Conservation (phyloP, 1,140 invertebrate species). For the Apis dorsata region DNA sequence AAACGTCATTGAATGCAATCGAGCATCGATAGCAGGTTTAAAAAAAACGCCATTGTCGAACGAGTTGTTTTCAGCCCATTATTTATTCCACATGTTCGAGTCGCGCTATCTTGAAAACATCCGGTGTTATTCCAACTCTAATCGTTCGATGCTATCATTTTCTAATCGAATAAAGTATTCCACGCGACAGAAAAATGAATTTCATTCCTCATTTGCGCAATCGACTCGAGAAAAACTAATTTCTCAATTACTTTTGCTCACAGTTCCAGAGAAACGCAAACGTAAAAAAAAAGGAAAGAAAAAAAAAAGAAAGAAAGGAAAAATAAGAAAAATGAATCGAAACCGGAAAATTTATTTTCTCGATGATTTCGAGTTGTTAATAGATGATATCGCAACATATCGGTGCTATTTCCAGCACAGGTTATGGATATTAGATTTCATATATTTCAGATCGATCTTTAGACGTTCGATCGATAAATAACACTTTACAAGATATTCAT, state of each 20-base stretch:
- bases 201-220: background rate
- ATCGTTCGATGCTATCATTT: constrained; percentile 12
- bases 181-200: background rate
- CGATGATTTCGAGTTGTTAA: background rate
- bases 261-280: too few species aligned
- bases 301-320: background rate
- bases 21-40: constrained; percentile 16
- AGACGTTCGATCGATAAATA: background rate
- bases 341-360: background rate
- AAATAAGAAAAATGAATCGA: background rate
- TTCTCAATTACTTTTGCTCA: background rate
- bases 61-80: constrained; percentile 28
- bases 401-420: background rate
- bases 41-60: constrained; percentile 16
- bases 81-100: constrained; percentile 7
- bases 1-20: background rate
- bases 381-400: background rate
- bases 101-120: constrained; percentile 38
- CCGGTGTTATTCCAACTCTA: constrained; percentile 29
- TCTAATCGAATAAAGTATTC: constrained; percentile 6
- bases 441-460: background rate
- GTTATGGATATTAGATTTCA: background rate
- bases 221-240: background rate
- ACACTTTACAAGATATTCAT: background rate
- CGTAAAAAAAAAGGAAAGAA: background rate